Conservation (phyloP, 2,113 vertebrate genomes). For the Prionailurus viverrinus region DNA sequence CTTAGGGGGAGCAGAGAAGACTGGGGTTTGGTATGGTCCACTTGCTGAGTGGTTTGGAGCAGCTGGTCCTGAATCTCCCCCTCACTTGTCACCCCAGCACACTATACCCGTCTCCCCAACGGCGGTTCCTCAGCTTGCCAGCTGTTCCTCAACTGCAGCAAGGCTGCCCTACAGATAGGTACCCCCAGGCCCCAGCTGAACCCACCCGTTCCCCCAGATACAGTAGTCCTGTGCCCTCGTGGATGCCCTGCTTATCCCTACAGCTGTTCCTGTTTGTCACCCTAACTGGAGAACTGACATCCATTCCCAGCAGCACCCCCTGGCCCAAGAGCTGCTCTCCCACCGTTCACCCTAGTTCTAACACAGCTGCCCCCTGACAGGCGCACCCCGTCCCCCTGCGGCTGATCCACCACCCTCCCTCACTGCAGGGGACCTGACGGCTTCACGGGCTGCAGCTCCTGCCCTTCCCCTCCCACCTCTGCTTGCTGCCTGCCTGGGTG, state of each 20-base stretch:
- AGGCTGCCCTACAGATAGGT: constrained; percentile 24
- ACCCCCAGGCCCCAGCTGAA: not conserved
- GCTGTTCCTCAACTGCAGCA: not conserved
- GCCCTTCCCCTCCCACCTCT: not conserved
- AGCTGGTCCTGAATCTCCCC: not conserved
- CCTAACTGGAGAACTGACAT: not conserved
- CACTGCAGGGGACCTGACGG: constrained; percentile 1
- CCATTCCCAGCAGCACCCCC: not conserved
- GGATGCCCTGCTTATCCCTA: not conserved
- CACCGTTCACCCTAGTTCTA: not conserved
- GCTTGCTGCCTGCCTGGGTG: not conserved
- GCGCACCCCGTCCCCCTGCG: not conserved
- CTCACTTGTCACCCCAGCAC: not conserved
- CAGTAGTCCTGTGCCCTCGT: not conserved
- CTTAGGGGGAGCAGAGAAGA: not conserved
- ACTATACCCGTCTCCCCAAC: not conserved
- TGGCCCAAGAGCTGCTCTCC: constrained; percentile 2
- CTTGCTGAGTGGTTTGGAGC: constrained; percentile 34
- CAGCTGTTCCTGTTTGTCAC: constrained; percentile 18
- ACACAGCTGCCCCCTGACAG: not conserved
- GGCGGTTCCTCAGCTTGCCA: constrained; percentile 52
- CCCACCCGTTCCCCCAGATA: not conserved
- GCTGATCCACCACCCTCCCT: not conserved
- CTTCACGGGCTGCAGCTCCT: not conserved
- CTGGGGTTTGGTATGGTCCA: not conserved